A percentile compares a stretch with the other conserved stretches of the same genome.
phyloP scores from a whole-genome alignment of 2,113 vertebrate genomes.

The Equus quagga region DNA sequence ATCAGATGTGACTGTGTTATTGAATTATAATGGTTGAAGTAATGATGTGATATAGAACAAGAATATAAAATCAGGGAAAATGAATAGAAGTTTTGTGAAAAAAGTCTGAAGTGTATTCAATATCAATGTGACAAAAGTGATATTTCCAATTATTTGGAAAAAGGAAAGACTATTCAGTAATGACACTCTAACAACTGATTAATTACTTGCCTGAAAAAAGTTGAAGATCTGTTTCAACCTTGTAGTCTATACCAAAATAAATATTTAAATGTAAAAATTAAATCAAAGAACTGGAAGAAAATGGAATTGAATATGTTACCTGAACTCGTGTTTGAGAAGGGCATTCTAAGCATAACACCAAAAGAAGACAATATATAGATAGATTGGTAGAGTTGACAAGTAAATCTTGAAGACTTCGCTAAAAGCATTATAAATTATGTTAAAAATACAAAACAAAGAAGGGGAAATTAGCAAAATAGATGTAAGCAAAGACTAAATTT shows the following conservation, averaged over 20 bases:
- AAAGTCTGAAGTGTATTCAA: not conserved
- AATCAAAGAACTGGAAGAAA: not conserved
- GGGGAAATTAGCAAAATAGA: not conserved
- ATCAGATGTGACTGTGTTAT: not conserved
- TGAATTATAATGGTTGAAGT: slow-evolving; percentile 18
- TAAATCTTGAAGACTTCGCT: not conserved
- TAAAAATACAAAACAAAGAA: not conserved
- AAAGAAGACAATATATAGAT: not conserved
- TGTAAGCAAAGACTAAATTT: not conserved
- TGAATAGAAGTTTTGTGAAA: not conserved
- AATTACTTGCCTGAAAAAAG: not conserved
- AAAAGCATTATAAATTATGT: not conserved
- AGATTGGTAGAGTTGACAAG: not conserved
- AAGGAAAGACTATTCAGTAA: not conserved
- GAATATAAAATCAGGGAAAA: not conserved
- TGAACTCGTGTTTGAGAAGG: not conserved
- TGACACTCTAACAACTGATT: not conserved
- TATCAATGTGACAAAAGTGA: not conserved
- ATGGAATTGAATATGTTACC: not conserved
- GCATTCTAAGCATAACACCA: not conserved
- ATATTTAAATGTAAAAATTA: not conserved
- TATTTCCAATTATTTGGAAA: not conserved
- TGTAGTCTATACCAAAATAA: not conserved
- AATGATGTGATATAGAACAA: not conserved
- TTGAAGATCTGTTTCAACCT: not conserved